A percentile compares a stretch with the other conserved stretches of the same genome.
These are phyloP conservation scores for Drosophila kanapiae DNA, from an alignment of 1,140 invertebrate species.

Conservation along the genomic window DNA sequence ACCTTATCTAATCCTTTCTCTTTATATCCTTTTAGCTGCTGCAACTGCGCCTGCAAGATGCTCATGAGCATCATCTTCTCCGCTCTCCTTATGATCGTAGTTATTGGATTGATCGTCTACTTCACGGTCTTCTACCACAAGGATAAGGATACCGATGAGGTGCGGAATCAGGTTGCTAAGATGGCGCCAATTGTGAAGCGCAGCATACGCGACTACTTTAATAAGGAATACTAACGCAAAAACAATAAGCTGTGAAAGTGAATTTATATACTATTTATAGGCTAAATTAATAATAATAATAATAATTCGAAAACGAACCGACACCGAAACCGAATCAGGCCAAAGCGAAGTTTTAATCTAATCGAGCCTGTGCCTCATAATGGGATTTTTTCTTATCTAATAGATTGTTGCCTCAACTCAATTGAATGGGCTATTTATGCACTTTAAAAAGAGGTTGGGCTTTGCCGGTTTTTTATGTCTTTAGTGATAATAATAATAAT, in stretches of 20 bases:
- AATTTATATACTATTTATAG: constrained; percentile 62
- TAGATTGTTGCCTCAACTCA: constrained; percentile 39
- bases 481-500: constrained; percentile 5
- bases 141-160: constrained; percentile 45
- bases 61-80: constrained; percentile 71
- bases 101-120: constrained; percentile 79
- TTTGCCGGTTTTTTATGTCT: constrained; percentile 8
- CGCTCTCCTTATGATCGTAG: constrained; percentile 56
- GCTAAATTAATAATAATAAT: constrained; percentile 38
- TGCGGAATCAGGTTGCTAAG: constrained; percentile 32
- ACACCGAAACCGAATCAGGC: constrained; percentile 13
- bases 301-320: constrained; percentile 22
- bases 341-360: constrained; percentile 43
- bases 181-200: constrained; percentile 62
- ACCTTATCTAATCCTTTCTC: neutral
- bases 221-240: constrained; percentile 51
- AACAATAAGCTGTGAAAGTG: constrained; percentile 16
- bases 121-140: constrained; percentile 73
- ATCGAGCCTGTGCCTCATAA: constrained; percentile 44
- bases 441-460: constrained; percentile 33
- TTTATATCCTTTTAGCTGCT: constrained; percentile 60
- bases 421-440: constrained; percentile 35
- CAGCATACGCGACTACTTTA: constrained; percentile 68
- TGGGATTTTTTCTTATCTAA: constrained; percentile 63
- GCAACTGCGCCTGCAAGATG: constrained; percentile 78